These are phyloP conservation scores for Cantharis rustica DNA, from an alignment of 2,888 invertebrate genomes.

Conservation along the genomic window DNA sequence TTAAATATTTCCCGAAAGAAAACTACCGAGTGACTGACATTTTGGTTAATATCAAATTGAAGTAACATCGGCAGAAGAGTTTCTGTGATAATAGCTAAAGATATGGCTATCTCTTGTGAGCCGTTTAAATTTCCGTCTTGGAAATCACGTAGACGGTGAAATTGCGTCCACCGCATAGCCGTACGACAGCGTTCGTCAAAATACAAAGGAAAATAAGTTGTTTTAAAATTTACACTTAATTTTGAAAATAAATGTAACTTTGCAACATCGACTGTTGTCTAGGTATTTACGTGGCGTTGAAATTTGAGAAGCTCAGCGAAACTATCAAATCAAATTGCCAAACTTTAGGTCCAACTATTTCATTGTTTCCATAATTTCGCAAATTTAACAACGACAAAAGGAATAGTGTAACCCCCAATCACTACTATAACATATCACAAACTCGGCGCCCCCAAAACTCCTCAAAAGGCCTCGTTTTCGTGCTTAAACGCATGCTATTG, in stretches of 20 bases:
- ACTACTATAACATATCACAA: conserved; percentile 19
- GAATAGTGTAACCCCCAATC: conserved; percentile 18
- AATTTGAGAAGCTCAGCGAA: background rate
- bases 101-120: background rate
- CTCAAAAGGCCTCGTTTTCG: conserved; percentile 29
- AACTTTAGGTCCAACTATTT: conserved; percentile 20
- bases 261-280: background rate
- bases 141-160: background rate
- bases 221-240: background rate
- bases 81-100: background rate
- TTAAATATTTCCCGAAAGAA: background rate
- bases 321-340: conserved; percentile 22
- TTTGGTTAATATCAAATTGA: background rate
- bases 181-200: too few relatives aligned
- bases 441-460: conserved; percentile 13
- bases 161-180: background rate
- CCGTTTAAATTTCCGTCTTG: background rate
- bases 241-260: background rate
- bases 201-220: too few relatives aligned
- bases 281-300: background rate
- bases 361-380: conserved; percentile 23
- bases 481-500: conserved; percentile 30
- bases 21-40: background rate
- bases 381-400: conserved; percentile 14
- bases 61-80: background rate